phyloP scores from a whole-genome alignment of 2,888 invertebrate genomes.

The Archaeoteleia sp. region DNA sequence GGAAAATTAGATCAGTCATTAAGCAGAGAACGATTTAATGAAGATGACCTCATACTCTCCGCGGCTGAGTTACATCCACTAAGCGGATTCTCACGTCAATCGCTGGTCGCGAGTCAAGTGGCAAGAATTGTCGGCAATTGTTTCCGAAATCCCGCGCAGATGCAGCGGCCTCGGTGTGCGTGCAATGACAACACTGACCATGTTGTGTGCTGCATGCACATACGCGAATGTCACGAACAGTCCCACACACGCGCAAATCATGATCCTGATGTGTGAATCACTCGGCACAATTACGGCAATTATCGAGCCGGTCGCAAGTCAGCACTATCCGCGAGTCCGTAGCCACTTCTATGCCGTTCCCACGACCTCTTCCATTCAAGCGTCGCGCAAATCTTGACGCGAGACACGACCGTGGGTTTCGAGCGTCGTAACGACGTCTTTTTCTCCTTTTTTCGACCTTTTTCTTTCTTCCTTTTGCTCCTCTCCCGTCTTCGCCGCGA shows the following conservation, averaged over 20 bases:
- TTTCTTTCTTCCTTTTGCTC: constrained; percentile 13
- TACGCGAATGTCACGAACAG: constrained; percentile 48
- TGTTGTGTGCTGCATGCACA: constrained; percentile 31
- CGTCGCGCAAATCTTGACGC: constrained; percentile 71
- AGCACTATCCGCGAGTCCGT: constrained; percentile 65
- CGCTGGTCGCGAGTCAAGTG: constrained; percentile 74
- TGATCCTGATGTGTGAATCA: constrained; percentile 75
- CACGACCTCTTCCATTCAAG: constrained; percentile 74
- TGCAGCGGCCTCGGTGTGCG: constrained; percentile 53
- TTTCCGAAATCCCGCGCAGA: constrained; percentile 74
- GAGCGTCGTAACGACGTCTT: constrained; percentile 34
- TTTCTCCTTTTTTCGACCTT: constrained; percentile 4
- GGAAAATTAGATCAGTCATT: constrained; percentile 73
- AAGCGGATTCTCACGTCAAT: constrained; percentile 75
- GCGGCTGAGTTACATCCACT: constrained; percentile 66
- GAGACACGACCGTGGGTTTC: constrained; percentile 45
- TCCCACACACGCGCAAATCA: constrained; percentile 16
- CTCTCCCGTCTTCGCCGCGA: constrained; percentile 22
- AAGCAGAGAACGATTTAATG: constrained; percentile 74
- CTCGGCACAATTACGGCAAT: constrained; percentile 75
- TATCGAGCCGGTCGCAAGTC: constrained; percentile 68
- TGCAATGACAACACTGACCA: constrained; percentile 27
- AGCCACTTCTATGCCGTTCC: constrained; percentile 68
- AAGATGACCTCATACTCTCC: constrained; percentile 74
- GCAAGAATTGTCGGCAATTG: constrained; percentile 75